Evolutionary conservation across 1,140 invertebrate species (phyloP).

Genomic region (Choristoneura fumiferana): DNA sequence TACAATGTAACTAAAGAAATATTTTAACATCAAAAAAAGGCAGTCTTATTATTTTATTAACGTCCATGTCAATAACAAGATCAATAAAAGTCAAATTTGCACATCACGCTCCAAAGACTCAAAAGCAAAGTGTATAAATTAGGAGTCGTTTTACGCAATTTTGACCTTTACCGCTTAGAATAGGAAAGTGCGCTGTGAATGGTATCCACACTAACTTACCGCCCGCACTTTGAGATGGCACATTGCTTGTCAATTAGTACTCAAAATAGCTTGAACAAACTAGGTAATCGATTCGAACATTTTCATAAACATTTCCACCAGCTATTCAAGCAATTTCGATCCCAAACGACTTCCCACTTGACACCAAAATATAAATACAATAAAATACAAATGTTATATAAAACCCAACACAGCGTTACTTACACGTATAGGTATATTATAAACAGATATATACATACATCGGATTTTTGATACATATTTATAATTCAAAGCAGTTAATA

Average conservation of each 20-base stretch:
- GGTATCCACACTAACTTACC: conserved; percentile 60
- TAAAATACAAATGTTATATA: neutral
- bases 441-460: conserved; percentile 17
- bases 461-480: too few species aligned
- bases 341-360: neutral
- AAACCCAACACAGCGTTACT: conserved; percentile 4
- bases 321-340: neutral
- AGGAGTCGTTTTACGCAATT: too few species aligned
- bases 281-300: neutral
- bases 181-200: conserved; percentile 22
- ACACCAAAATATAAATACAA: conserved; percentile 16
- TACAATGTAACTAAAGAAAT: too few species aligned
- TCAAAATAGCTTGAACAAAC: neutral
- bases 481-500: too few species aligned
- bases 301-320: neutral
- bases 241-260: neutral
- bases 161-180: neutral
- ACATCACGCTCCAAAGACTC: too few species aligned
- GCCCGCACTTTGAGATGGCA: conserved; percentile 35
- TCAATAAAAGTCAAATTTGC: too few species aligned
- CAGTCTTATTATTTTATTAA: too few species aligned
- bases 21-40: too few species aligned
- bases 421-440: conserved; percentile 1
- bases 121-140: too few species aligned
- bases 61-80: too few species aligned